Conservation (phyloP, 2,888 invertebrate genomes). For the Lissocephala sabroskyi region DNA sequence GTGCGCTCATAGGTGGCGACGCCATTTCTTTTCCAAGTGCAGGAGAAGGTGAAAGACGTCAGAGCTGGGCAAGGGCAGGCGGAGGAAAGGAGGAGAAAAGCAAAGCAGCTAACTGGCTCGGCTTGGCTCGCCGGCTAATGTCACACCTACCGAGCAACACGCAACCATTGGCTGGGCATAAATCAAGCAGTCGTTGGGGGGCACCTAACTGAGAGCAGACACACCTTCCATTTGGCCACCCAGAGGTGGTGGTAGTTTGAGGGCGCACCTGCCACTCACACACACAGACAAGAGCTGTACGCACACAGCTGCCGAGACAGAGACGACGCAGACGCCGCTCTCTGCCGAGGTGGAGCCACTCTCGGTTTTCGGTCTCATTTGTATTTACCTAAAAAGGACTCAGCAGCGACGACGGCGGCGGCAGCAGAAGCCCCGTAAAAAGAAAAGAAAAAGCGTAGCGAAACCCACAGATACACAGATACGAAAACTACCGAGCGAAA, state of each 20-base stretch:
- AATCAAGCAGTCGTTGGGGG: constrained; percentile 63
- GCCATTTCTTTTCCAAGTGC: constrained; percentile 58
- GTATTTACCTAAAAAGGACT: constrained; percentile 61
- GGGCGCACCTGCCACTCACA: constrained; percentile 29
- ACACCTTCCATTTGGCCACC: background rate
- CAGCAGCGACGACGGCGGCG: constrained; percentile 10
- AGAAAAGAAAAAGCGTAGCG: constrained; percentile 18
- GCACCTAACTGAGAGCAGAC: constrained; percentile 29
- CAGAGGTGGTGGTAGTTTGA: background rate
- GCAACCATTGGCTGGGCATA: constrained; percentile 73
- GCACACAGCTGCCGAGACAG: constrained; percentile 6
- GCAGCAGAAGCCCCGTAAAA: constrained; percentile 25
- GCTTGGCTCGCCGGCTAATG: constrained; percentile 54
- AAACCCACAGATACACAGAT: constrained; percentile 16
- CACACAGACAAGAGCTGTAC: constrained; percentile 15
- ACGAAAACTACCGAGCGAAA: constrained; percentile 54
- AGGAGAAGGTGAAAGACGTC: constrained; percentile 34
- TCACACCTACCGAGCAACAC: constrained; percentile 70
- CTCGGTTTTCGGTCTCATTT: constrained; percentile 59
- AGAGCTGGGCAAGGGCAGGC: too few species aligned
- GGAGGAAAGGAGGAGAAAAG: constrained; percentile 18
- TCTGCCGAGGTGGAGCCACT: constrained; percentile 60
- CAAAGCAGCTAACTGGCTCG: constrained; percentile 42
- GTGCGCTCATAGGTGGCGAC: constrained; percentile 46
- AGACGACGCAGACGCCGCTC: constrained; percentile 15